Conservation (phyloP, 2,113 vertebrate species). For the Pedionomus torquatus region DNA sequence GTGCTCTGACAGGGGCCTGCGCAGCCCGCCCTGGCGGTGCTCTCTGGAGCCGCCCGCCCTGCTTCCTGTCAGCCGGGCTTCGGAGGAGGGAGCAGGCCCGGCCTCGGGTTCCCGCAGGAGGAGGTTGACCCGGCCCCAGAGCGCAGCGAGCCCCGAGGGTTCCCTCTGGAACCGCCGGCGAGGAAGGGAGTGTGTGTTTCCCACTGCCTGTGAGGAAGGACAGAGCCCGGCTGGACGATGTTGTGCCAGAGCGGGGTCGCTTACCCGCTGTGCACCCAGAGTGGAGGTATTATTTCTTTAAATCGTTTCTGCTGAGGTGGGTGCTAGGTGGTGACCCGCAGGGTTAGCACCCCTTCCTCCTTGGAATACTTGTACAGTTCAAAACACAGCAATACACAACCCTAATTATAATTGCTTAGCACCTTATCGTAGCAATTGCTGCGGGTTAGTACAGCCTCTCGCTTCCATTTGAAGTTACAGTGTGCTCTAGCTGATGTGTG, state of each 20-base stretch:
- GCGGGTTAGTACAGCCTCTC: neutral
- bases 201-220: neutral
- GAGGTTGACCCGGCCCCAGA: neutral
- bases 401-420: neutral
- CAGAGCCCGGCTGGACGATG: neutral
- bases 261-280: neutral
- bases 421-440: neutral
- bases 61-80: neutral
- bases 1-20: neutral
- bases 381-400: neutral
- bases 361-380: neutral
- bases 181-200: neutral
- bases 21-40: fast-evolving
- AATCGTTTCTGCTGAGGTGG: neutral
- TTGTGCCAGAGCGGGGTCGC: neutral
- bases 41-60: neutral
- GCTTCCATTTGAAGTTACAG: neutral
- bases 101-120: neutral
- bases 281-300: neutral
- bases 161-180: neutral
- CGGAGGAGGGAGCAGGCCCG: neutral
- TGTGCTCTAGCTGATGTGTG: neutral
- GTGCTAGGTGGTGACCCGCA: neutral
- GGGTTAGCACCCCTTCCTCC: neutral
- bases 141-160: neutral